Base-by-base conservation (phyloP, 2,113 vertebrate genomes). In the Sphaerodactylus townsendi region DNA sequence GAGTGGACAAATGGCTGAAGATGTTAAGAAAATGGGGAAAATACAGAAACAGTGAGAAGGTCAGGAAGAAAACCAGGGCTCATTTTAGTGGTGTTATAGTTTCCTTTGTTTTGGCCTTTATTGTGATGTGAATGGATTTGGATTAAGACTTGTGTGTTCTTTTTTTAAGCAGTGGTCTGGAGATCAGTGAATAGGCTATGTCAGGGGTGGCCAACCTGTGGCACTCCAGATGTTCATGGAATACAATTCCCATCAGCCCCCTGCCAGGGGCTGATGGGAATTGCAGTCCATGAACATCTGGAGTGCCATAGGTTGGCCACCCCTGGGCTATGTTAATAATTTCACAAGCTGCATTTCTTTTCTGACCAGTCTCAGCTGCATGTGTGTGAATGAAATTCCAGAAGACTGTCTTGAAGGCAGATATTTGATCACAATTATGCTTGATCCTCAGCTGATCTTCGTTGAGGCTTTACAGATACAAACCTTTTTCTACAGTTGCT, bases 21-120 rank as follows among this genome's bases (percentile, higher is more conserved):
- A 99, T 99, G 98, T 95, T 98, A 90, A 98, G 96, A 95, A 98
- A 97, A 62, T 99, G 98, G 98, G 84, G 95, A 46, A 99, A 98
- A 91, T 99, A 99, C 93, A 96, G 92, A 78, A 97, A 94, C 93
- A 98, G 96, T 88, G 98, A 99, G 65, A 98, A 98, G 97, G 98
- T 98, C 68, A 83, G 93, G 56, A 73, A 59, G 14, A 71, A 23
- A 86, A 80, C 21, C 77, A 59, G 78, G 85, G 71, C 72, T 10
- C 2, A 35, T 39, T 62, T 78, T 44, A 80, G 30, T 77, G 41
- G 14, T 35, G 71, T 25, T 28, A 1, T 19, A 33, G 2, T 56
- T 41, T 15, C 46, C 8, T 86, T 72, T 1, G 3, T 2, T 66
- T 46, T 30, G 30, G 62, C 33, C 73, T 46, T 37, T 82, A 3